Percentiles rank a stretch among this genome's conserved stretches.
Evolutionary conservation across 2,888 invertebrate genomes (phyloP).

Genomic region (Phasia obesa): DNA sequence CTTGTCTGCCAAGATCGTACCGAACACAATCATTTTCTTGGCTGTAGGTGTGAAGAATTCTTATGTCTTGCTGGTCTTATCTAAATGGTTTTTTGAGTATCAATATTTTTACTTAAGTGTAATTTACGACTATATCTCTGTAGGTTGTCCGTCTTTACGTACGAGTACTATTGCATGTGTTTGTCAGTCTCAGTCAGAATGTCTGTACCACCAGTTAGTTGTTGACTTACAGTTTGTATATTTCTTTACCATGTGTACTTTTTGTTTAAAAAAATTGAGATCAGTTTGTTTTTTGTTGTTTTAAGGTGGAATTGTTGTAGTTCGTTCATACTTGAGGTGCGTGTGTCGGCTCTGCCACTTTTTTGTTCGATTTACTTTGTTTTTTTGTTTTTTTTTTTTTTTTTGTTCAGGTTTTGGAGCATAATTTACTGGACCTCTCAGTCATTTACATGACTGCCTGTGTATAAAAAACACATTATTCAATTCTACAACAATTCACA

Average conservation of each 20-base stretch:
- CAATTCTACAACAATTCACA: slow-evolving; percentile 62
- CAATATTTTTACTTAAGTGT: slow-evolving; percentile 81
- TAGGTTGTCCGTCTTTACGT: slow-evolving; percentile 57
- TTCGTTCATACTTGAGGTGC: slow-evolving; percentile 35
- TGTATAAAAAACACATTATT: slow-evolving; percentile 63
- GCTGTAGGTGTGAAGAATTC: slow-evolving; percentile 79
- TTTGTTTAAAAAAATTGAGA: slow-evolving; percentile 57
- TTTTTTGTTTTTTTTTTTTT: too few relatives aligned
- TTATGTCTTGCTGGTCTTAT: slow-evolving; percentile 77
- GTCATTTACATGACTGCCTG: slow-evolving; percentile 67
- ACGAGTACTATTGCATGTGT: background rate
- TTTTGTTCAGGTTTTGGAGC: slow-evolving; percentile 23
- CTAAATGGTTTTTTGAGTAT: slow-evolving; percentile 81
- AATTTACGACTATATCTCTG: slow-evolving; percentile 71
- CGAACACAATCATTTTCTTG: slow-evolving; percentile 55
- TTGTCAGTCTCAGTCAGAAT: too few relatives aligned
- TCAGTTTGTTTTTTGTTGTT: slow-evolving; percentile 42
- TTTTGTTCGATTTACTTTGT: slow-evolving; percentile 45
- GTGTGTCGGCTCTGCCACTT: slow-evolving; percentile 37
- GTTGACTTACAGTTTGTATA: slow-evolving; percentile 12
- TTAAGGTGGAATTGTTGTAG: slow-evolving; percentile 10
- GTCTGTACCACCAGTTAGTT: background rate
- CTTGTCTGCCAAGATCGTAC: slow-evolving; percentile 42
- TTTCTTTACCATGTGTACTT: slow-evolving; percentile 43
- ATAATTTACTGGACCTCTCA: slow-evolving; percentile 67